Conservation (phyloP, 30 jellyfish, hydroid and myxozoan species). For the Nemopilema nomurai region DNA sequence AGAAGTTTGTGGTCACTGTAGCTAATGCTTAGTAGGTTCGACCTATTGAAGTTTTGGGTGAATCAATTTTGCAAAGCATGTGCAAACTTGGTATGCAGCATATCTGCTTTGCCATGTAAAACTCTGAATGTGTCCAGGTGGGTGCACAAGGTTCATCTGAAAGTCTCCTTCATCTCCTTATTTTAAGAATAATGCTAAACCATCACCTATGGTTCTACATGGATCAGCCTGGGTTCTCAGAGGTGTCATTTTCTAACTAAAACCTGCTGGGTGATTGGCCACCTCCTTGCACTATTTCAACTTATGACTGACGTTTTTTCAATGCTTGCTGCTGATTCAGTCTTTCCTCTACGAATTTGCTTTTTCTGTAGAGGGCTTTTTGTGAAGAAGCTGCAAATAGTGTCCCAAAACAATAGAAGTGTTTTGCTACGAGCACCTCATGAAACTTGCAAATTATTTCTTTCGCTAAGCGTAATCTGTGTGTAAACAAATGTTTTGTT, state of each 20-base stretch:
- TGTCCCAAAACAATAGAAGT: too few relatives aligned
- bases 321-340: too few relatives aligned
- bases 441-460: too few relatives aligned
- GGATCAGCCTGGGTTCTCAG: slow-evolving; percentile 1
- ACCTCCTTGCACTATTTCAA: too few relatives aligned
- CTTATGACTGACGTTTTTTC: too few relatives aligned
- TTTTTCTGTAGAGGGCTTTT: too few relatives aligned
- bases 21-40: neutral
- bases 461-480: too few relatives aligned
- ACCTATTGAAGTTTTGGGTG: neutral
- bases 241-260: neutral
- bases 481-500: too few relatives aligned
- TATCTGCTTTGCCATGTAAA: neutral
- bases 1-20: neutral
- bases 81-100: neutral
- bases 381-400: too few relatives aligned
- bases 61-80: neutral
- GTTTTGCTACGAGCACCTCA: too few relatives aligned
- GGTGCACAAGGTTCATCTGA: neutral
- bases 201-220: neutral
- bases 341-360: too few relatives aligned
- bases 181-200: neutral
- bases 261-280: neutral
- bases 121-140: neutral
- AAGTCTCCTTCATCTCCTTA: neutral